Conservation (phyloP, 2,888 invertebrate species). For the Merodon equestris region DNA sequence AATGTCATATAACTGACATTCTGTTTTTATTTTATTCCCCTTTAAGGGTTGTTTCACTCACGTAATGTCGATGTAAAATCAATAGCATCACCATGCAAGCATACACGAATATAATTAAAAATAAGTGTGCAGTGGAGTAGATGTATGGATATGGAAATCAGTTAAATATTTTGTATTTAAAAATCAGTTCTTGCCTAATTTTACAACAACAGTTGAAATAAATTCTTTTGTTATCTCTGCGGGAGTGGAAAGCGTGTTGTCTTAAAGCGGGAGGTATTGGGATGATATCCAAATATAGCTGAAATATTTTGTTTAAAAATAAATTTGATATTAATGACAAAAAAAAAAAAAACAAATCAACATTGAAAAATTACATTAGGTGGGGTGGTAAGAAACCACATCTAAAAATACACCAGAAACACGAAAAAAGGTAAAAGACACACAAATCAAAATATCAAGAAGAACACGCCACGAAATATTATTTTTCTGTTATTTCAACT, state of each 20-base stretch:
- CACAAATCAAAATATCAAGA: no score
- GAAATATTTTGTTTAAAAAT: slow-evolving; percentile 38
- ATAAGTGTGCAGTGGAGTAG: background rate
- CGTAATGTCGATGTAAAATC: slow-evolving; percentile 45
- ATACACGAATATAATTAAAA: background rate
- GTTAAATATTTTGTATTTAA: slow-evolving; percentile 17
- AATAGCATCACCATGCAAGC: slow-evolving; percentile 42
- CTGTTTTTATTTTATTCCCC: background rate
- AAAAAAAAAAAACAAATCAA: slow-evolving; percentile 3
- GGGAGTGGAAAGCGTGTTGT: slow-evolving; percentile 28
- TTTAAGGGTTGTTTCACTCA: slow-evolving; percentile 54
- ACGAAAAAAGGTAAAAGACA: no score
- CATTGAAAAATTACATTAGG: background rate
- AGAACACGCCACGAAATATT: no score
- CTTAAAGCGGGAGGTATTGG: slow-evolving; percentile 30
- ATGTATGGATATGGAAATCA: slow-evolving; percentile 14
- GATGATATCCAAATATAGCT: slow-evolving; percentile 49
- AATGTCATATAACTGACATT: slow-evolving; percentile 29
- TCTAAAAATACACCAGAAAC: background rate
- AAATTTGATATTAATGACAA: slow-evolving; percentile 1
- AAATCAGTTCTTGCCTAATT: slow-evolving; percentile 61
- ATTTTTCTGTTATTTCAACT: no score
- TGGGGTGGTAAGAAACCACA: background rate
- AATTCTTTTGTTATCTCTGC: slow-evolving; percentile 32
- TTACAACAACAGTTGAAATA: slow-evolving; percentile 34